phyloP scores from a whole-genome alignment of 2,113 vertebrate species.

The Labrus mixtus region DNA sequence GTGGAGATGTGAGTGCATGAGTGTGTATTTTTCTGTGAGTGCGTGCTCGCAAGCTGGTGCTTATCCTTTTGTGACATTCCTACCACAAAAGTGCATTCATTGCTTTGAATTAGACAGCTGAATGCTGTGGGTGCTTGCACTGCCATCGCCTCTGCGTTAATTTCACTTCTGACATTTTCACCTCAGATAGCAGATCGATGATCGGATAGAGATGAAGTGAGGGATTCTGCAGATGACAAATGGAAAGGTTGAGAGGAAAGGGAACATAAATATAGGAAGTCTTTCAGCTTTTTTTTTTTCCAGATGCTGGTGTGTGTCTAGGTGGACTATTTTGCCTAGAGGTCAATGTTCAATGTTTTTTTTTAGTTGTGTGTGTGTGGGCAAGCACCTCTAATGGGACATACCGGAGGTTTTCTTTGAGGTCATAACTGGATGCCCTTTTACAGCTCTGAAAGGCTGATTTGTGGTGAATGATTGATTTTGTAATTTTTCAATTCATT shows the following conservation, averaged over 20 bases:
- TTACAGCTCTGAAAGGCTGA: conserved; percentile 10
- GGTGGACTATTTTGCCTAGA: conserved; percentile 24
- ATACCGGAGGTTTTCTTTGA: conserved; percentile 20
- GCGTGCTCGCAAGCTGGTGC: conserved; percentile 2
- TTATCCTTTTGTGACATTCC: conserved; percentile 34
- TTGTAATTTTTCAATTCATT: conserved; percentile 10
- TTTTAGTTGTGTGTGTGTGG: conserved; percentile 13
- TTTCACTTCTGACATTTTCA: conserved; percentile 47
- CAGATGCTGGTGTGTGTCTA: neutral
- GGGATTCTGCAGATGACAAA: conserved; percentile 47
- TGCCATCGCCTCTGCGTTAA: conserved; percentile 1
- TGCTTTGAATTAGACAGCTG: conserved; percentile 34
- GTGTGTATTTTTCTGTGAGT: neutral
- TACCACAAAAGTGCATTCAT: conserved; percentile 32
- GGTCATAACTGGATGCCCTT: conserved; percentile 17
- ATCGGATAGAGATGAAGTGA: conserved; percentile 53
- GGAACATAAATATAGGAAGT: conserved; percentile 19
- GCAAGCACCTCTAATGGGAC: conserved; percentile 30
- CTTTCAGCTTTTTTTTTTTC: conserved; percentile 12
- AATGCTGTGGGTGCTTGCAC: conserved; percentile 21
- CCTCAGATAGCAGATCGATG: conserved; percentile 48
- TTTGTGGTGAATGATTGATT: conserved; percentile 24
- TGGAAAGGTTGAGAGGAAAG: conserved; percentile 25
- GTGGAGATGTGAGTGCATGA: neutral
- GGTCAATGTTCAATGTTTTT: conserved; percentile 33